Conservation (phyloP, 2,113 vertebrate genomes). For the Chelonoidis abingdonii region DNA sequence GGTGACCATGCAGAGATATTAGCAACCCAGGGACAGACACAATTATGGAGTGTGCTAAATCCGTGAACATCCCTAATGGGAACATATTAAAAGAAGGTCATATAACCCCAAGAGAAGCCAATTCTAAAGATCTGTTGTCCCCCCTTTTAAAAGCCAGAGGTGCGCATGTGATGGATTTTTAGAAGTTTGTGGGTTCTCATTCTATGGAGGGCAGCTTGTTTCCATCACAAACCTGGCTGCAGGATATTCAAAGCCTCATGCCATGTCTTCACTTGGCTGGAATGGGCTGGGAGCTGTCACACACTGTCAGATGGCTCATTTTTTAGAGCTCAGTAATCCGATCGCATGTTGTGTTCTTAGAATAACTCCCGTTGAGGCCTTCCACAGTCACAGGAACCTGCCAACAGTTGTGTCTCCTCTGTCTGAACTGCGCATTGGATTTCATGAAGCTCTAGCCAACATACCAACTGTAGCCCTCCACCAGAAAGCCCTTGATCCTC, state of each 20-base stretch:
- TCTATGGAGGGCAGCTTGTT: slow-evolving; percentile 2
- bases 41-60: not conserved
- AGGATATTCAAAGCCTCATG: slow-evolving; percentile 3
- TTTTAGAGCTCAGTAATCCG: slow-evolving; percentile 60
- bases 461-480: slow-evolving; percentile 33
- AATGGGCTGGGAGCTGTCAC: slow-evolving; percentile 40
- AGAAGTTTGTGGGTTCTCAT: not conserved
- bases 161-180: not conserved
- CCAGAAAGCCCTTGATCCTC: slow-evolving; percentile 39
- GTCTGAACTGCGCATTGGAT: slow-evolving; percentile 15
- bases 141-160: not conserved
- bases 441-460: slow-evolving; percentile 56
- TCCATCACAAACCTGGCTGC: slow-evolving; percentile 15
- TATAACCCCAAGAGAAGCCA: slow-evolving; percentile 30
- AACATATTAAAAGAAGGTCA: not conserved
- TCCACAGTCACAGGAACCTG: slow-evolving; percentile 59
- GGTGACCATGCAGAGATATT: not conserved
- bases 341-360: slow-evolving; percentile 67
- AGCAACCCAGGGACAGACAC: not conserved
- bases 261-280: slow-evolving; percentile 20
- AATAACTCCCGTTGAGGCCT: slow-evolving; percentile 58
- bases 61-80: not conserved
- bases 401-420: slow-evolving; percentile 65
- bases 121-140: not conserved
- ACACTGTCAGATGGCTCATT: slow-evolving; percentile 54